phyloP scores from a whole-genome alignment of 1,140 invertebrate genomes.

The Pteromalus puparum region DNA sequence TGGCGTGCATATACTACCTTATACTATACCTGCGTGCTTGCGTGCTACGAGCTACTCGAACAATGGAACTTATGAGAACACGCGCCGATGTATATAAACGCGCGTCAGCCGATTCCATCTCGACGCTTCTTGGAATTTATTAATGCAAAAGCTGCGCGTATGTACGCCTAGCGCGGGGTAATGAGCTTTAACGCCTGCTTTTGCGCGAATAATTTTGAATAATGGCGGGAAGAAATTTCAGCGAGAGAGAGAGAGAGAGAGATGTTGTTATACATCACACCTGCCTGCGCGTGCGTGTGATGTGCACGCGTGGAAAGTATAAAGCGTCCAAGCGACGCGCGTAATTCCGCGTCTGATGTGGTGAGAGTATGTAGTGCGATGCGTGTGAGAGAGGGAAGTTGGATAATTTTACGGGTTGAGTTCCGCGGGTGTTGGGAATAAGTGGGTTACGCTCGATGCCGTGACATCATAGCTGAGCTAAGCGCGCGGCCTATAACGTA shows the following conservation, averaged over 20 bases:
- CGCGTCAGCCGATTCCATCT: constrained; percentile 4
- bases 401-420: not conserved
- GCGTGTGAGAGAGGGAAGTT: not conserved
- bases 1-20: not conserved
- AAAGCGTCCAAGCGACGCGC: not conserved
- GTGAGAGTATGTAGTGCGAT: too few species aligned
- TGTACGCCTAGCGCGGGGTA: not conserved
- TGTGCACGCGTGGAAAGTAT: not conserved
- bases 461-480: not conserved
- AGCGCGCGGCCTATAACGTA: not conserved
- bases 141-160: not conserved
- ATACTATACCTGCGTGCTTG: not conserved
- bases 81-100: not conserved
- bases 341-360: too few species aligned
- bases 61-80: not conserved
- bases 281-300: too few species aligned
- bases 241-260: not conserved
- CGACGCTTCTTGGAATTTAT: not conserved
- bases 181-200: not conserved
- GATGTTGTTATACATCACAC: not conserved
- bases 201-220: not conserved
- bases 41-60: constrained; percentile 2
- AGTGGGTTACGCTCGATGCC: not conserved
- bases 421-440: not conserved
- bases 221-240: not conserved